These are phyloP conservation scores for Megalops cyprinoides DNA, from an alignment of 2,797 vertebrate species.

Conservation along the genomic window DNA sequence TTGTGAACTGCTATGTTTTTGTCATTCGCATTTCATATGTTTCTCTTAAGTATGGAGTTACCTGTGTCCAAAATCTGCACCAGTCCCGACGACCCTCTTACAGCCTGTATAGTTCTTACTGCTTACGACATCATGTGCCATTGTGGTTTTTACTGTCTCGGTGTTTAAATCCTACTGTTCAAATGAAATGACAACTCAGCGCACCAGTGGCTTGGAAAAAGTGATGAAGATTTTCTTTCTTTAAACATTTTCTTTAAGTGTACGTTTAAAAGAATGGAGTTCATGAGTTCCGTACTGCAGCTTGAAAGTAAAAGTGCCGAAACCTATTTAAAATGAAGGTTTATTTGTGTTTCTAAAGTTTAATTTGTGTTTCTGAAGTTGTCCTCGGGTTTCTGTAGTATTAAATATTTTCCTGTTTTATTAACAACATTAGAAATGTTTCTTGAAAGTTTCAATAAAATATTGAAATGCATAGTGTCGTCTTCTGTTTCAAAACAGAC, in stretches of 20 bases:
- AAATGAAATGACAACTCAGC: slow-evolving; percentile 71
- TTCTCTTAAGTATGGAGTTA: slow-evolving; percentile 64
- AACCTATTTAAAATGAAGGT: slow-evolving; percentile 82
- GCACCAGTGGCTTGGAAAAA: slow-evolving; percentile 75
- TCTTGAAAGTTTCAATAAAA: slow-evolving; percentile 94
- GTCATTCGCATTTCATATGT: slow-evolving; percentile 78
- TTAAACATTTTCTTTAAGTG: slow-evolving; percentile 53
- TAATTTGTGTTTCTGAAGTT: slow-evolving; percentile 51
- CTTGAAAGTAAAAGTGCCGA: slow-evolving; percentile 79
- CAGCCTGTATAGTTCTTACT: slow-evolving; percentile 57
- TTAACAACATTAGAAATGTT: slow-evolving; percentile 79
- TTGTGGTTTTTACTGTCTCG: slow-evolving; percentile 66
- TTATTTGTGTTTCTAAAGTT: slow-evolving; percentile 83
- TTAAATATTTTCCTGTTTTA: slow-evolving; percentile 65
- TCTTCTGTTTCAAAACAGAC: background rate
- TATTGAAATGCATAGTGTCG: slow-evolving; percentile 68
- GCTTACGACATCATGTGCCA: slow-evolving; percentile 72
- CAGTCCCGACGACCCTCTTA: slow-evolving; percentile 17
- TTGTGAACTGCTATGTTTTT: slow-evolving; percentile 76
- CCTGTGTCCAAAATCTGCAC: slow-evolving; percentile 31
- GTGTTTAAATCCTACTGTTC: slow-evolving; percentile 73
- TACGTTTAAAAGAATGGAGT: slow-evolving; percentile 64
- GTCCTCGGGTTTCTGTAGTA: slow-evolving; percentile 81
- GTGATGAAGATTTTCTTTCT: slow-evolving; percentile 46
- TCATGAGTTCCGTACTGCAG: slow-evolving; percentile 64